phyloP scores from a whole-genome alignment of 2,888 invertebrate species.

The Orgyia antiqua region DNA sequence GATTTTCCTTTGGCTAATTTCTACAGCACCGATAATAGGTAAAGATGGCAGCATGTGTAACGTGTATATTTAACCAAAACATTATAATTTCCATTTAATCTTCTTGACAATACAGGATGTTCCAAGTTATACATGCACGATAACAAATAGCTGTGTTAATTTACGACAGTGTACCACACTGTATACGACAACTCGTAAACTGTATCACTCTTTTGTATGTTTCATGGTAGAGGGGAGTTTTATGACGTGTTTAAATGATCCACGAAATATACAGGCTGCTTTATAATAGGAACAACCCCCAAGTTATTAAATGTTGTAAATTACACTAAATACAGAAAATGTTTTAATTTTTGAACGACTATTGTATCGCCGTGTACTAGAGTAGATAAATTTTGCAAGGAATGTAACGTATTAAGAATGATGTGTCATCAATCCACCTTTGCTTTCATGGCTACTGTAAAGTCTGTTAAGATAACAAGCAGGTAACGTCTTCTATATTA shows the following conservation, averaged over 20 bases:
- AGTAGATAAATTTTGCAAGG: no score
- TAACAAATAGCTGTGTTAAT: slow-evolving; percentile 28
- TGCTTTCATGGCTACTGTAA: no score
- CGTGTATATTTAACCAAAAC: no score
- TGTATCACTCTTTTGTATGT: slow-evolving; percentile 10
- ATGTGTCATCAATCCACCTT: no score
- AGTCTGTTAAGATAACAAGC: no score
- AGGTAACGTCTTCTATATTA: no score
- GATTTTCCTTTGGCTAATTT: no score
- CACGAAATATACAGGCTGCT: slow-evolving; percentile 3
- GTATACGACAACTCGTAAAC: slow-evolving; percentile 16
- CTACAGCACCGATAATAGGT: no score
- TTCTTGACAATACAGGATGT: not conserved
- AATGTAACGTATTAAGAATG: no score
- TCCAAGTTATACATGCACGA: slow-evolving; percentile 12
- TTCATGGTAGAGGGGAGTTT: slow-evolving; percentile 12
- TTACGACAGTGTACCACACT: slow-evolving; percentile 15
- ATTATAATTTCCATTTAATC: not conserved
- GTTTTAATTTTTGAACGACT: no score
- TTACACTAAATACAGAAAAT: not conserved
- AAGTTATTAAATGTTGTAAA: not conserved
- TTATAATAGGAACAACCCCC: slow-evolving; percentile 1
- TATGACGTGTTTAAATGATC: slow-evolving; percentile 8
- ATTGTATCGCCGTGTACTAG: no score
- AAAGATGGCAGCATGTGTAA: no score